Conservation (phyloP, 2,888 invertebrate species). For the Dendrolimus pini region DNA sequence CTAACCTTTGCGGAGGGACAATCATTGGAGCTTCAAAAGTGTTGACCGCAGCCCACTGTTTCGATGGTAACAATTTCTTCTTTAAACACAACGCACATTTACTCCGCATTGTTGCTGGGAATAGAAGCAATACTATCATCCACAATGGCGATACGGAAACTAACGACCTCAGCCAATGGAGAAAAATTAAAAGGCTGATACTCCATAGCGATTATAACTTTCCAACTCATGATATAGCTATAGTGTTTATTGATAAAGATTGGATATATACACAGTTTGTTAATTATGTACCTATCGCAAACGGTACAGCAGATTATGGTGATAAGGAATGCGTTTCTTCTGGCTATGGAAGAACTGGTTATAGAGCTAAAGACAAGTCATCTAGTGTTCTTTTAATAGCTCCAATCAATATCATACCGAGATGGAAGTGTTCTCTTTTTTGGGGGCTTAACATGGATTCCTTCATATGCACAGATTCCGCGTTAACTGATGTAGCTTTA, state of each 20-base stretch:
- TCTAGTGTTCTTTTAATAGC: conserved; percentile 34
- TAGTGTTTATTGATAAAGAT: conserved; percentile 21
- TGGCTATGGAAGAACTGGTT: conserved; percentile 36
- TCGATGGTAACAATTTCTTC: conserved; percentile 39
- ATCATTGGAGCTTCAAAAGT: conserved; percentile 37
- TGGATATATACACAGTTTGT: conserved; percentile 31
- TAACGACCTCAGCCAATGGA: conserved; percentile 20
- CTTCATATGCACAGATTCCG: conserved; percentile 36
- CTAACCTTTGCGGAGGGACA: conserved; percentile 47
- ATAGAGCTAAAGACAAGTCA: conserved; percentile 3
- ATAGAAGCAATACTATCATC: conserved; percentile 20
- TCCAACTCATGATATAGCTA: conserved; percentile 40
- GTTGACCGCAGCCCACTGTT: conserved; percentile 55
- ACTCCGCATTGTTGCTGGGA: conserved; percentile 42
- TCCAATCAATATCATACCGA: conserved; percentile 26
- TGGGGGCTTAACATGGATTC: conserved; percentile 50
- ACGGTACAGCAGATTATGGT: conserved; percentile 24
- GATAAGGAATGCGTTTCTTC: conserved; percentile 27
- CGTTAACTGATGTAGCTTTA: conserved; percentile 28
- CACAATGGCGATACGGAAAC: conserved; percentile 29
- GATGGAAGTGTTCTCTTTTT: conserved; percentile 28
- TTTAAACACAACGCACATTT: conserved; percentile 20
- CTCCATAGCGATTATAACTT: conserved; percentile 25
- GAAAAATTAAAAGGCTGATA: conserved; percentile 16
- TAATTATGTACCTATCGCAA: conserved; percentile 22